These are phyloP conservation scores for Phodopus roborovskii DNA, from an alignment of 2,113 vertebrate genomes.

Conservation along the genomic window DNA sequence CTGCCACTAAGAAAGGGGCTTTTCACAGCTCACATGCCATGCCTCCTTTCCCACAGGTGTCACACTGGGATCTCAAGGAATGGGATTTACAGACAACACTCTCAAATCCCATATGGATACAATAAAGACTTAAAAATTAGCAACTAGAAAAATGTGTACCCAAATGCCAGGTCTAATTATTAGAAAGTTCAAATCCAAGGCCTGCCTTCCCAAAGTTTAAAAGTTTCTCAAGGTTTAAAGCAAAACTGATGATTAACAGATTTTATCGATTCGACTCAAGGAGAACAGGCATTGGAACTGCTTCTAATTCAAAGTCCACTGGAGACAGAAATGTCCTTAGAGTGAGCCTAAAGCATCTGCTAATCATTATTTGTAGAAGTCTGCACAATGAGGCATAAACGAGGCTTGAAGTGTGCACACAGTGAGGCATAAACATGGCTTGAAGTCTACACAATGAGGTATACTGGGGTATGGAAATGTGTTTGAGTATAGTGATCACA, in stretches of 20 bases:
- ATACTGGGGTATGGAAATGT: not conserved
- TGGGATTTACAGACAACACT: not conserved
- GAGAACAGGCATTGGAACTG: not conserved
- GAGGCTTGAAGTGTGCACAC: not conserved
- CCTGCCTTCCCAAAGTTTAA: constrained; percentile 20
- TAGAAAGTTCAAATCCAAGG: constrained; percentile 34
- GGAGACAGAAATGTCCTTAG: not conserved
- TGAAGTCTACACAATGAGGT: too few species aligned
- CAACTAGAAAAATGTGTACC: not conserved
- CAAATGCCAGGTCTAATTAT: not conserved
- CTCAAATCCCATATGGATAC: not conserved
- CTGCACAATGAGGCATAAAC: not conserved
- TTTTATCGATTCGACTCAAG: constrained; percentile 49
- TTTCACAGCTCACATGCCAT: not conserved
- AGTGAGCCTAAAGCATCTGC: not conserved
- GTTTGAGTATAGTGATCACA: not conserved
- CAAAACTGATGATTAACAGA: constrained; percentile 56
- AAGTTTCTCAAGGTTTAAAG: constrained; percentile 51
- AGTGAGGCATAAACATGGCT: not conserved
- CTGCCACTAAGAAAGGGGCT: not conserved
- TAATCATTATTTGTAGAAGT: not conserved
- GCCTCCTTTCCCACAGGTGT: not conserved
- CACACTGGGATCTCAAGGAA: not conserved
- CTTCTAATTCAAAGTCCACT: constrained; percentile 17
- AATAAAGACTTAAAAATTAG: not conserved